Conservation (phyloP, 2,113 vertebrate genomes). For the Gymnogyps californianus region DNA sequence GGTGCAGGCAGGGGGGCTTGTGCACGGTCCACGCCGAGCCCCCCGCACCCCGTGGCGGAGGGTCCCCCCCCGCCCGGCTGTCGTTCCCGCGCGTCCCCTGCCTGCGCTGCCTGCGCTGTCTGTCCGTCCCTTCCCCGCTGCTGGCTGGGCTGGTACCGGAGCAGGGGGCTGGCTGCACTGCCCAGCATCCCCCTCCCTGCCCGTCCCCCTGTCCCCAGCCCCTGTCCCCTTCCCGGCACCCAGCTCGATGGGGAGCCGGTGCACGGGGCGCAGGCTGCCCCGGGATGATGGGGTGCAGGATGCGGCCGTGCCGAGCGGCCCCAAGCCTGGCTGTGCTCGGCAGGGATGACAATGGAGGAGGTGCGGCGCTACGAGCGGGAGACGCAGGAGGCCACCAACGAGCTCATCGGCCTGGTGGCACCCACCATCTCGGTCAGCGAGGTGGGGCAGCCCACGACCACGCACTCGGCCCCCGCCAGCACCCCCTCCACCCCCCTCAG, state of each 20-base stretch:
- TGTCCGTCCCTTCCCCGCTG: background rate
- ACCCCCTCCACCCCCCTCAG: constrained; percentile 68
- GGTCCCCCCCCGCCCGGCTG: background rate
- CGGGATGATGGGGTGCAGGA: background rate
- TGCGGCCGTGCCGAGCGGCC: background rate
- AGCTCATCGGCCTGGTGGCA: constrained; percentile 68
- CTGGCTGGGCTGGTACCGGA: background rate
- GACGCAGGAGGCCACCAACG: constrained; percentile 76
- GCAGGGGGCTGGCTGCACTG: background rate
- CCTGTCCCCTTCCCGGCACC: background rate
- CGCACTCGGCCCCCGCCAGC: constrained; percentile 61
- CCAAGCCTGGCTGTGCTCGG: constrained; percentile 14
- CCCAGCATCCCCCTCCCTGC: background rate
- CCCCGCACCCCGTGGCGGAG: background rate
- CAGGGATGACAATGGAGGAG: constrained; percentile 78
- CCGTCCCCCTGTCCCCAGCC: background rate
- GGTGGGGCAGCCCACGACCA: constrained; percentile 12
- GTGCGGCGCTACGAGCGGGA: constrained; percentile 72
- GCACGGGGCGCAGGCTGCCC: background rate
- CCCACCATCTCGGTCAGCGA: constrained; percentile 66
- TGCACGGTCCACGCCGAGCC: background rate
- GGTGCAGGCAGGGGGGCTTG: background rate
- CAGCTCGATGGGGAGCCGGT: background rate
- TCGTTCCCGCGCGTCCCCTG: background rate
- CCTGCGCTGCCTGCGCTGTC: background rate